Conservation (phyloP, 1,140 invertebrate genomes). For the Aphis gossypii region DNA sequence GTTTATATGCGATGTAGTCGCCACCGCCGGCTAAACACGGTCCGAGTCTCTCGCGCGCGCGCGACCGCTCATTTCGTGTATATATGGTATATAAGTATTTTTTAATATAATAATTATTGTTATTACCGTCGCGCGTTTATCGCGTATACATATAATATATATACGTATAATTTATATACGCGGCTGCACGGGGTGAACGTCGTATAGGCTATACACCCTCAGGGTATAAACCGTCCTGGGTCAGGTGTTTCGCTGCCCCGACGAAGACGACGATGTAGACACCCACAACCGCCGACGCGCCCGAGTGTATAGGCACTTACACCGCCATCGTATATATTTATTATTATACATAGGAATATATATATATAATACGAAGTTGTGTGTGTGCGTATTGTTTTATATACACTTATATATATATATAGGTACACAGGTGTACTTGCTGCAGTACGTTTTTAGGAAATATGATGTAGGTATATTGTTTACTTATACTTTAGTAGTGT, state of each 20-base stretch:
- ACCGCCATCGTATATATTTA: background rate
- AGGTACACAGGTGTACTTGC: background rate
- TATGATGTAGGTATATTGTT: background rate
- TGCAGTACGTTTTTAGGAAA: background rate
- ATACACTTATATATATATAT: background rate
- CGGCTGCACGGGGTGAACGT: background rate
- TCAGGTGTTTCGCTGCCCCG: constrained; percentile 40
- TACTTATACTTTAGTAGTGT: background rate
- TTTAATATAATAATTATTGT: constrained; percentile 27
- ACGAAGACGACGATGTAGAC: background rate
- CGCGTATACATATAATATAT: background rate
- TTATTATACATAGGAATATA: background rate
- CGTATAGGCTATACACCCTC: background rate
- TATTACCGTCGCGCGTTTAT: background rate
- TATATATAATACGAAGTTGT: background rate
- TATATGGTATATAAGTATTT: background rate
- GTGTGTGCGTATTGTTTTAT: background rate
- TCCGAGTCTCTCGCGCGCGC: background rate
- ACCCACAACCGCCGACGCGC: constrained; percentile 11
- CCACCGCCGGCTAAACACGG: constrained; percentile 25
- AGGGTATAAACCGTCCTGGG: constrained; percentile 1
- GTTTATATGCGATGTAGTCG: background rate
- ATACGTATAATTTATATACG: no score
- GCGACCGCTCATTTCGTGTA: background rate
- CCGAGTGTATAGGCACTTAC: background rate